phyloP scores from a whole-genome alignment of 2,797 vertebrate genomes.

The Pterois miles region DNA sequence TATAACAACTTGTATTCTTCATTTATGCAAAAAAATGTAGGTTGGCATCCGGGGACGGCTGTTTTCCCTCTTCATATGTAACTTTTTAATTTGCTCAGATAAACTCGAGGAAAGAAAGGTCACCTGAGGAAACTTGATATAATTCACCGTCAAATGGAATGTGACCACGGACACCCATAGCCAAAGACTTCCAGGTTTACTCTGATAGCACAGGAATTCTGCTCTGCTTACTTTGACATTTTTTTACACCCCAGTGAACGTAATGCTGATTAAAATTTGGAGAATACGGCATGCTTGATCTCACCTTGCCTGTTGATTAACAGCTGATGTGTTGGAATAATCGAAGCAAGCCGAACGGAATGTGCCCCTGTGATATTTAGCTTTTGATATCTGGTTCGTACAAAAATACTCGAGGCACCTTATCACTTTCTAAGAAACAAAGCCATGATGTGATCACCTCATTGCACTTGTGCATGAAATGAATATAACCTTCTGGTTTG shows the following conservation, averaged over 20 bases:
- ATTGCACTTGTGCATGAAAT: not conserved
- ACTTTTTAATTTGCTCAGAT: not conserved
- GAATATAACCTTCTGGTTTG: not conserved
- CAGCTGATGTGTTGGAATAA: not conserved
- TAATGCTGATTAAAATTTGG: not conserved
- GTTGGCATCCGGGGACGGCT: not conserved
- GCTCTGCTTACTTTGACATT: not conserved
- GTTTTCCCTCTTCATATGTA: not conserved
- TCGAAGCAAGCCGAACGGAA: constrained; percentile 23
- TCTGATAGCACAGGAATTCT: constrained; percentile 8
- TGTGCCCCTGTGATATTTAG: constrained; percentile 20
- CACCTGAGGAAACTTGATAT: not conserved
- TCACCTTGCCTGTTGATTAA: not conserved
- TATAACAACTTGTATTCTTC: not conserved
- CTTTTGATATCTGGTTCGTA: constrained; percentile 30
- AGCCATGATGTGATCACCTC: not conserved
- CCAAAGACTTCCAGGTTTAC: not conserved
- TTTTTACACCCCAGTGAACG: not conserved
- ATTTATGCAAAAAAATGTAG: not conserved
- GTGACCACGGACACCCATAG: constrained; percentile 16
- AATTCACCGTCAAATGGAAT: constrained; percentile 7
- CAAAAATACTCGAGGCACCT: constrained; percentile 16
- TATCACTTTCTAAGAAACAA: not conserved
- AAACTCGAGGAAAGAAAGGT: not conserved
- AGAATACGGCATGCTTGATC: not conserved